Evolutionary conservation across 2,113 vertebrate genomes (phyloP).

Genomic region (Chunga burmeisteri): DNA sequence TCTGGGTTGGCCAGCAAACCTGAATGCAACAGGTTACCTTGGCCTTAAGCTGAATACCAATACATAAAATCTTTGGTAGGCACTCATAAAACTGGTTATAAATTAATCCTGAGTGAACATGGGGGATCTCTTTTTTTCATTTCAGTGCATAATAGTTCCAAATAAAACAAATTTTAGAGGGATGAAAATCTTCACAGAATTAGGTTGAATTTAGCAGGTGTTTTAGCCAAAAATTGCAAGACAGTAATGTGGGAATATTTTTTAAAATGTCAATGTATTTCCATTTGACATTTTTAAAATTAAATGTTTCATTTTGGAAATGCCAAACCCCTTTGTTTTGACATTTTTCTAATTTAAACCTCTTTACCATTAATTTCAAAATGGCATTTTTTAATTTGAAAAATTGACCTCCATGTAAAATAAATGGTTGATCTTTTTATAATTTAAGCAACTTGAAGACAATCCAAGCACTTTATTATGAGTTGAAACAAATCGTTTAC

Average conservation of each 20-base stretch:
- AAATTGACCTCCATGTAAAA: not conserved
- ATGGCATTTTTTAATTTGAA: not conserved
- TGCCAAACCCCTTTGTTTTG: slow-evolving; percentile 17
- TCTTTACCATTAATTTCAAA: slow-evolving; percentile 14
- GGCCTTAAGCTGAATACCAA: not conserved
- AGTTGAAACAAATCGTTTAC: not conserved
- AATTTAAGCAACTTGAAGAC: not conserved
- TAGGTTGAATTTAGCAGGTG: not conserved
- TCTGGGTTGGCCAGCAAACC: not conserved
- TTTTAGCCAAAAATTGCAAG: not conserved
- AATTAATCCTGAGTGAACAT: fast-evolving
- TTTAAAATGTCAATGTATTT: slow-evolving; percentile 28
- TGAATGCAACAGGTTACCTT: not conserved
- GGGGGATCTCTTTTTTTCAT: not conserved
- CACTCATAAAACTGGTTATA: not conserved
- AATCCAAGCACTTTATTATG: not conserved
- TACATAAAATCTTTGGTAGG: not conserved
- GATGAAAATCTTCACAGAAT: not conserved
- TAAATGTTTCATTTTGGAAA: slow-evolving; percentile 14
- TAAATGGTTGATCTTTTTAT: not conserved
- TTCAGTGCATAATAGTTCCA: not conserved
- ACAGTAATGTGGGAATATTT: not conserved
- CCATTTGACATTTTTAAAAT: not conserved
- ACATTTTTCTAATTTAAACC: not conserved
- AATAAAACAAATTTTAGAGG: not conserved